These are phyloP conservation scores for Eulemur macaco DNA, from an alignment of 2,113 vertebrate species.

Conservation along the genomic window DNA sequence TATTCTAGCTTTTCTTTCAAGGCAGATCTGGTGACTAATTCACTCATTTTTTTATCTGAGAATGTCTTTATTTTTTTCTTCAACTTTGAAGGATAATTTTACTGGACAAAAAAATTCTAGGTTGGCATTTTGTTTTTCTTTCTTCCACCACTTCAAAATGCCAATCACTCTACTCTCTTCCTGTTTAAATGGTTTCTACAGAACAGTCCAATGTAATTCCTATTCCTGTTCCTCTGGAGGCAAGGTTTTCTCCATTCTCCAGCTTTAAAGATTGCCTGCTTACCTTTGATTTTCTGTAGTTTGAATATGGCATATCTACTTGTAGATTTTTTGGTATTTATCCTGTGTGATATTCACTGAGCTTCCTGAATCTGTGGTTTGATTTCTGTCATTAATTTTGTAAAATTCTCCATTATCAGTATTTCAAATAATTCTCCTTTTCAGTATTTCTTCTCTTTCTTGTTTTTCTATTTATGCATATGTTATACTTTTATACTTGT, in stretches of 20 bases:
- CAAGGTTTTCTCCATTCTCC: background rate
- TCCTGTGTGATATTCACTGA: background rate
- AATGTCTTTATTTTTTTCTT: background rate
- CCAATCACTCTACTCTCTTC: background rate
- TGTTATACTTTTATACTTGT: background rate
- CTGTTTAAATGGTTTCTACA: background rate
- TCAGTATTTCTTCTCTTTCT: background rate
- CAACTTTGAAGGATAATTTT: background rate
- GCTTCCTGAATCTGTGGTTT: background rate
- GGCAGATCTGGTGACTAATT: background rate
- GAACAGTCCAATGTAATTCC: background rate
- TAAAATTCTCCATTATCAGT: background rate
- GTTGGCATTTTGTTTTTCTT: background rate
- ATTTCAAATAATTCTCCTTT: background rate
- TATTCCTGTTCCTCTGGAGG: background rate
- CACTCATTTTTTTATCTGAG: background rate
- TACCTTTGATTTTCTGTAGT: background rate
- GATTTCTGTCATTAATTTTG: background rate
- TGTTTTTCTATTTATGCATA: background rate
- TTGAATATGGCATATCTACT: background rate
- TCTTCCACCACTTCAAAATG: background rate
- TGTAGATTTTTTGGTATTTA: background rate
- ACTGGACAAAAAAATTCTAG: background rate
- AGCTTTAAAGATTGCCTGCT: background rate
- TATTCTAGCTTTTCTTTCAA: background rate